These are phyloP conservation scores for Virgularia gustaviana DNA, from an alignment of 92 coral and sea anemone species.

Conservation along the genomic window DNA sequence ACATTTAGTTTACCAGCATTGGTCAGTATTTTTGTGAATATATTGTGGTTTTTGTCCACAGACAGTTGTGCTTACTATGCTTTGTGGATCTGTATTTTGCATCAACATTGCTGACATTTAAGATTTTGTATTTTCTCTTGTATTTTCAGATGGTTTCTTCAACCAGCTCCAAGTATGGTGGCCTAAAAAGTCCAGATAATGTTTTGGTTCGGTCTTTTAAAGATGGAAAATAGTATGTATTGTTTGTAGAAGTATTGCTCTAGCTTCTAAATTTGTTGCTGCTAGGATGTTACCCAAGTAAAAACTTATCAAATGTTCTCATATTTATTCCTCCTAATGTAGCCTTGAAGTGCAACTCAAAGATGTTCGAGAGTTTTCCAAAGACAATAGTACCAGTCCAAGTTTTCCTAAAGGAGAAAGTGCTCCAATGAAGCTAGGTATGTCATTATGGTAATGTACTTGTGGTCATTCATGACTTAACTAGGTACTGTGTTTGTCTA, in stretches of 20 bases:
- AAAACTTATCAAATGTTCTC: too few relatives aligned
- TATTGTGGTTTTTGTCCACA: background rate
- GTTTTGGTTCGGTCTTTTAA: constrained; percentile 84
- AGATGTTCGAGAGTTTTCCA: constrained; percentile 77
- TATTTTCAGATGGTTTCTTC: constrained; percentile 69
- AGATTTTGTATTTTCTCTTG: background rate
- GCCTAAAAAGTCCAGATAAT: constrained; percentile 78
- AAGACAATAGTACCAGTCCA: constrained; percentile 61
- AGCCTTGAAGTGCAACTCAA: constrained; percentile 81
- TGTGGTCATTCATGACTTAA: background rate
- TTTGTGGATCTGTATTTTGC: background rate
- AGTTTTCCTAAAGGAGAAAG: constrained; percentile 70
- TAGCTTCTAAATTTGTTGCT: too few relatives aligned
- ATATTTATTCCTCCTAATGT: too few relatives aligned
- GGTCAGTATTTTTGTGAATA: constrained; percentile 50
- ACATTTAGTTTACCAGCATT: constrained; percentile 83
- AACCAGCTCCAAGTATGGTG: constrained; percentile 56
- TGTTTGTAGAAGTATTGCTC: too few relatives aligned
- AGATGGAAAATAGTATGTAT: constrained; percentile 97
- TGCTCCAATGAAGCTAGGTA: constrained; percentile 72
- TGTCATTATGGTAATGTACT: background rate
- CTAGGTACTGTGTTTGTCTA: too few relatives aligned
- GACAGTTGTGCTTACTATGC: too few relatives aligned
- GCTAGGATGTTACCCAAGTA: too few relatives aligned
- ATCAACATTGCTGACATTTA: background rate